Evolutionary conservation across 2,113 vertebrate genomes (phyloP).

Genomic region (Melanostigma gelatinosum): DNA sequence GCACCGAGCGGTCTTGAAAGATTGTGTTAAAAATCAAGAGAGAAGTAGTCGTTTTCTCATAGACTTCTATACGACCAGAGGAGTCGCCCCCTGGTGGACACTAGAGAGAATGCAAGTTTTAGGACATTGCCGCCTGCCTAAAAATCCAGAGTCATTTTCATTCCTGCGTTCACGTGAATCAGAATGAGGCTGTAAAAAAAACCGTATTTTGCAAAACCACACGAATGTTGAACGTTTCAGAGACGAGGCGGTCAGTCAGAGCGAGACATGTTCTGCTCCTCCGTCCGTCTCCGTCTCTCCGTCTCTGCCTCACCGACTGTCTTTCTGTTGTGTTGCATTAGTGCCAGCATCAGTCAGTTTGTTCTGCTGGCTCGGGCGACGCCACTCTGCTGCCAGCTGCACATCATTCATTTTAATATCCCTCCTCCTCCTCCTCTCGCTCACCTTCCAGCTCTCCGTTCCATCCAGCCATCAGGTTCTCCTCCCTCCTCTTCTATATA

Average conservation of each 20-base stretch:
- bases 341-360: conserved; percentile 61
- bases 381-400: conserved; percentile 65
- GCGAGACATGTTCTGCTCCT: background rate
- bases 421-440: conserved; percentile 12
- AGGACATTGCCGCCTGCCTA: no score
- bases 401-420: conserved; percentile 71
- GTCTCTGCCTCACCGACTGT: conserved; percentile 11
- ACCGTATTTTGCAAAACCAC: background rate
- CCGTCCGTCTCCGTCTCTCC: background rate
- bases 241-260: no score
- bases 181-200: no score
- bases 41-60: no score
- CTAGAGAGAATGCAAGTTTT: no score
- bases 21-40: no score
- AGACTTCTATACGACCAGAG: no score
- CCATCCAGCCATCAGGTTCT: conserved; percentile 4
- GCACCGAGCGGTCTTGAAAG: background rate
- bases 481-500: background rate
- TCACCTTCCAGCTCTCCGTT: conserved; percentile 12
- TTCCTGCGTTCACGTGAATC: no score
- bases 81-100: no score
- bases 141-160: no score
- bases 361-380: conserved; percentile 53
- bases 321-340: conserved; percentile 51
- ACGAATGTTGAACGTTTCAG: background rate